Percentiles rank a stretch among this genome's conserved stretches.
These are phyloP conservation scores for Rhagium mordax DNA, from an alignment of 2,888 invertebrate species.

Conservation along the genomic window DNA sequence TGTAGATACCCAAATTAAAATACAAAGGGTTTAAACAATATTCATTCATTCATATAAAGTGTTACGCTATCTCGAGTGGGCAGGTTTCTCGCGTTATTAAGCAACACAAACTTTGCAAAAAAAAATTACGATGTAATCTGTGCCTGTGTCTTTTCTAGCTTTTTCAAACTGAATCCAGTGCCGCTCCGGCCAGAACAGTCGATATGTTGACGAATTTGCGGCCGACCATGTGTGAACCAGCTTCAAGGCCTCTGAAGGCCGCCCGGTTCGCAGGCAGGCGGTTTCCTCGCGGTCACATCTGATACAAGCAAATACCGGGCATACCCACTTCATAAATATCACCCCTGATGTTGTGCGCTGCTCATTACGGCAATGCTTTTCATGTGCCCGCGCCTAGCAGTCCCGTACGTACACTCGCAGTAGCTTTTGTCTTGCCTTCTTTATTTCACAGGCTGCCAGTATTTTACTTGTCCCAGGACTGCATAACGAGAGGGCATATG, in stretches of 20 bases:
- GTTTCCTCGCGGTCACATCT: conserved; percentile 32
- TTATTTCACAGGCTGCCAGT: conserved; percentile 33
- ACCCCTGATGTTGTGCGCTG: conserved; percentile 33
- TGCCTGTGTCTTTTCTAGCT: neutral
- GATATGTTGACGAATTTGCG: neutral
- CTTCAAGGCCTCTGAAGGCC: conserved; percentile 40
- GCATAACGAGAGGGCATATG: conserved; percentile 33
- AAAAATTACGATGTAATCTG: neutral
- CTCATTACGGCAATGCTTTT: conserved; percentile 33
- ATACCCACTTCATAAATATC: conserved; percentile 48
- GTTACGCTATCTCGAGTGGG: neutral
- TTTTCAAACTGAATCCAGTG: neutral
- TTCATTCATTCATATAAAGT: no score
- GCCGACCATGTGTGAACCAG: conserved; percentile 29
- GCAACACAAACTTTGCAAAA: no score
- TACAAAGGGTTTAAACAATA: no score
- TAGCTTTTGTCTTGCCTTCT: conserved; percentile 35
- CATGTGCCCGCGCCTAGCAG: conserved; percentile 23
- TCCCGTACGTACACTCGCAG: conserved; percentile 14
- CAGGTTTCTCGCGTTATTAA: neutral
- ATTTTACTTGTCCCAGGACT: conserved; percentile 27
- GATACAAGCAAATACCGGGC: conserved; percentile 37
- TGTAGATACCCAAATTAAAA: no score
- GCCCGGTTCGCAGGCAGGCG: conserved; percentile 27
- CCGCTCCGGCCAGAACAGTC: neutral